Evolutionary conservation across 2,797 vertebrate genomes (phyloP).

Genomic region (Tadarida brasiliensis): DNA sequence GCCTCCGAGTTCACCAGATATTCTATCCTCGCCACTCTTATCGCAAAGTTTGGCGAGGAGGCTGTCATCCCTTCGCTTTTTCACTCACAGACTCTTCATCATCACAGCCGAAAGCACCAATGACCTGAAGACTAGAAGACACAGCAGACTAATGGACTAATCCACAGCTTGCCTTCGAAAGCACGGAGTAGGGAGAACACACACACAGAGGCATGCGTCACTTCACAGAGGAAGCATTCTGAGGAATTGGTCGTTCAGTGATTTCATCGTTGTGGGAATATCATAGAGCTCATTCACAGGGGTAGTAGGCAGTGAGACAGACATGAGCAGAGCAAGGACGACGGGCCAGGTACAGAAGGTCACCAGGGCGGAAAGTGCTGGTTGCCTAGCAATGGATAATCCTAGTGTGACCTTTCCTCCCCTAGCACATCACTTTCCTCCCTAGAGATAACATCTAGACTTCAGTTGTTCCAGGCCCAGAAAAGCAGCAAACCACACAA

Average conservation of each 20-base stretch:
- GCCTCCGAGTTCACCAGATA: background rate
- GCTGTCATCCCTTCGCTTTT: background rate
- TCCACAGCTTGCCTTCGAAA: background rate
- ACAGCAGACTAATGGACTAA: background rate
- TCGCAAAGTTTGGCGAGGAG: background rate
- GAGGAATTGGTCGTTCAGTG: background rate
- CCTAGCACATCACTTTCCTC: background rate
- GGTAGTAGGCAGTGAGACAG: background rate
- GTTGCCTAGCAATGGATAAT: background rate
- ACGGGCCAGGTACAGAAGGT: background rate
- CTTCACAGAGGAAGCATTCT: background rate
- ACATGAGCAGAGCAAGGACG: background rate
- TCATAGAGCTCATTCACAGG: background rate
- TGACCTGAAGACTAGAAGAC: background rate
- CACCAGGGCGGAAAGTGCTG: background rate
- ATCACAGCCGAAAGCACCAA: background rate
- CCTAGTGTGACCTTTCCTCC: background rate
- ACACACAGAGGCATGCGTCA: background rate
- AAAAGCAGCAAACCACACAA: background rate
- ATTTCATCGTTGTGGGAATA: rapidly evolving
- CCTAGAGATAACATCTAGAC: background rate
- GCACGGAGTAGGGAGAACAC: too few relatives aligned
- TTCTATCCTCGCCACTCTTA: background rate
- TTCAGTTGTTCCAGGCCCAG: background rate
- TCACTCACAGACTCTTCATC: background rate